Base-by-base conservation (phyloP, 2,888 invertebrate genomes). In the Rhagonycha lutea region DNA sequence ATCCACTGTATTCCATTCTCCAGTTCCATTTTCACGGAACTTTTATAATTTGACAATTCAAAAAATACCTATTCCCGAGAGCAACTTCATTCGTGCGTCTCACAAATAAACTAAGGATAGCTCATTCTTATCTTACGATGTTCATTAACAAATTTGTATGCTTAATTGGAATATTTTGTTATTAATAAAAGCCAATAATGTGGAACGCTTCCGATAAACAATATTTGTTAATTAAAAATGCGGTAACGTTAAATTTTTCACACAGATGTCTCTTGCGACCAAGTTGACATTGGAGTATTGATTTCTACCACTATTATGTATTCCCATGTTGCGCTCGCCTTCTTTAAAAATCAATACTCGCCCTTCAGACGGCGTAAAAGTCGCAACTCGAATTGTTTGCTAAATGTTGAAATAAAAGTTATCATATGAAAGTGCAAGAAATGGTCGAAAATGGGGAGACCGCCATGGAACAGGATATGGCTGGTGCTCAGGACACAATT, bases 401-500 rank as follows among this genome's bases (percentile, higher is more conserved):
- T 77, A 78, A 29, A 61, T 61, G n/a, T 32, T 72, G 32, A 47
- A 47, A 47, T 47, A 47, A 65, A 65, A 26, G 24, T 65, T 65
- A 23, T 65, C 80, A 72, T 81, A 88, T 88, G 88, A 88, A 88
- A 85, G 86, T 87, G 72, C 85, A 86, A 81, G 87, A 86, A 78
- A 82, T 87, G 79, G 82, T 85, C 14, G 87, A 87, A 76, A 82
- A 82, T 77, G 84, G 83, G 71, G 83, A 82, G 74, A 81, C 81
- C 75, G 84, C 86, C 83, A 87, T 90, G 84, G 90, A 90, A 79
- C 90, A 90, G 85, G 94, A 94, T 83, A 93, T 94, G 92, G 93
- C 94, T 83, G 95, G 95, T 83, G 97, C 97, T 68, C 96, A 97
- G 89, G 98, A 98, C 88, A 98, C 98, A 74, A 97, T 98, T 85